Evolutionary conservation across 2,888 invertebrate species (phyloP).

Genomic region (Troglohyphantes excavatus): DNA sequence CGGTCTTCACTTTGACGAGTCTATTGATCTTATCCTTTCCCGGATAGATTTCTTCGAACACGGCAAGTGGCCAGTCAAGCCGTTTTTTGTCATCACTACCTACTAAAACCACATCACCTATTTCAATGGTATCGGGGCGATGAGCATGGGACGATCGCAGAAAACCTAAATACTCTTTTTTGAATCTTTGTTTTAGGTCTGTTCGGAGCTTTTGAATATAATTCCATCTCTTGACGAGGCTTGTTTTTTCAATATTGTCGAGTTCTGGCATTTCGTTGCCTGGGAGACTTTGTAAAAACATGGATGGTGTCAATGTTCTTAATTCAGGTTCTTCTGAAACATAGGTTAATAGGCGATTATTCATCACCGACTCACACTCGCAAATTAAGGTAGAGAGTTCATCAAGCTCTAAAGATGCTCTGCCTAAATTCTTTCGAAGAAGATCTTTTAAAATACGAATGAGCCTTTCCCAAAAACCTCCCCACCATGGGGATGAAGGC

Average conservation of each 20-base stretch:
- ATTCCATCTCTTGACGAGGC: constrained; percentile 7
- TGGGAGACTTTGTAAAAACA: constrained; percentile 28
- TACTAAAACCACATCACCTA: constrained; percentile 18
- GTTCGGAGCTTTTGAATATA: constrained; percentile 12
- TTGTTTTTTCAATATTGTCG: constrained; percentile 11
- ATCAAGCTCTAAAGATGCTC: not conserved
- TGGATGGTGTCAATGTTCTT: constrained; percentile 5
- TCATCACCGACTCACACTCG: constrained; percentile 39
- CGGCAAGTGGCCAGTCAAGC: not conserved
- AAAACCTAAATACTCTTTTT: constrained; percentile 20
- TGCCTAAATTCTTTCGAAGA: constrained; percentile 32
- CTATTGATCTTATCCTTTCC: not conserved
- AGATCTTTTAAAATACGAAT: constrained; percentile 32
- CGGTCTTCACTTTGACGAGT: constrained; percentile 22
- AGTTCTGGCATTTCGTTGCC: constrained; percentile 26
- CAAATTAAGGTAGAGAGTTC: constrained; percentile 35
- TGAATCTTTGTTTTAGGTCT: constrained; percentile 23
- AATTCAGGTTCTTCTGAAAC: constrained; percentile 27
- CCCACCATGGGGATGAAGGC: constrained; percentile 40
- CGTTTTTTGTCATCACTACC: constrained; percentile 23
- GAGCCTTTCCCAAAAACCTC: constrained; percentile 38
- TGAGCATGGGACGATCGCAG: not conserved
- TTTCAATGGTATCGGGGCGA: not conserved
- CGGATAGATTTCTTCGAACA: not conserved
- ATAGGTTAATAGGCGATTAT: constrained; percentile 32